Conservation (phyloP, 2,113 vertebrate genomes). For the Pseudois nayaur region DNA sequence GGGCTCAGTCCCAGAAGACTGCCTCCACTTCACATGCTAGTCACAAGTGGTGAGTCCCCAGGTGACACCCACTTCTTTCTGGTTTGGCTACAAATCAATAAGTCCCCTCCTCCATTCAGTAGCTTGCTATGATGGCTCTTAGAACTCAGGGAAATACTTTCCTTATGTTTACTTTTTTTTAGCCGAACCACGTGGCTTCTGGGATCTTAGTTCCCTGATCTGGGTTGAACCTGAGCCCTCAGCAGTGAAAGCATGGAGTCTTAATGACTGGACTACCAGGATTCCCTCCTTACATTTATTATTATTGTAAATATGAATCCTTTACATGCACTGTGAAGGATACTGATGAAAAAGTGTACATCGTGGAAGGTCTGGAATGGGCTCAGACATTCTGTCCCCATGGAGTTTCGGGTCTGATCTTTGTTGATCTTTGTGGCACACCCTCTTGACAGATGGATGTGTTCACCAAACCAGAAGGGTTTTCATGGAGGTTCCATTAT, state of each 20-base stretch:
- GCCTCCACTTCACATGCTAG: not conserved
- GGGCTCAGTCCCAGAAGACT: not conserved
- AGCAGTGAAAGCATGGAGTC: not conserved
- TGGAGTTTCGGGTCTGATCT: not conserved
- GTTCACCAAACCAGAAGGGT: not conserved
- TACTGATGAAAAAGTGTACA: not conserved
- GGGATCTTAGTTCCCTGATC: not conserved
- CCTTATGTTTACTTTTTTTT: not conserved
- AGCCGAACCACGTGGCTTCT: not conserved
- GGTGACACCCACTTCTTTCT: not conserved
- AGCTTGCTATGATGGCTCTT: not conserved
- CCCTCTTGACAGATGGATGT: accelerated
- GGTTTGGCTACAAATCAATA: not conserved
- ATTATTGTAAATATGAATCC: not conserved
- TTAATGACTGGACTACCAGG: not conserved
- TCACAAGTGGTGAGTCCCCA: not conserved
- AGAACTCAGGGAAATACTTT: not conserved
- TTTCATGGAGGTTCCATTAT: not conserved
- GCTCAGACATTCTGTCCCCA: not conserved
- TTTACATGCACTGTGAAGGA: not conserved
- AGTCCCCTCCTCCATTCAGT: not conserved
- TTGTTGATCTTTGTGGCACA: not conserved
- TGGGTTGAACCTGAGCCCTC: not conserved
- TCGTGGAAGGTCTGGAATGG: not conserved
- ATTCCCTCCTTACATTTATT: not conserved